A percentile compares a stretch with the other conserved stretches of the same genome.
Evolutionary conservation across 2,888 invertebrate genomes (phyloP).

Genomic region (Pseudococcus viburni): DNA sequence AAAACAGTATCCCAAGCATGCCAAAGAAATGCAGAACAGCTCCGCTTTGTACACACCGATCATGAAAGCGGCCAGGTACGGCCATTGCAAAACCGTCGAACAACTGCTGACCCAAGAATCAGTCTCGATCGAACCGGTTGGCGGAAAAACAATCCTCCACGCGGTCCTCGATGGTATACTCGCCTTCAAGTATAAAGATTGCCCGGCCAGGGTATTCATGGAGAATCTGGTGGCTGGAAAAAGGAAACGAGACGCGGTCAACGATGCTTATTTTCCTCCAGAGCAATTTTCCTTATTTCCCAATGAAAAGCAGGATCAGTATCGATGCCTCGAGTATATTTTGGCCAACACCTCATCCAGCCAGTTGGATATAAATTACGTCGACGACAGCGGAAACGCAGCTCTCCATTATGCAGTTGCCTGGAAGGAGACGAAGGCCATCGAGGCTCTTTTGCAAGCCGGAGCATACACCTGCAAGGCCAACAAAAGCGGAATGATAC

Average conservation of each 20-base stretch:
- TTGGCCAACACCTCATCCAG: constrained; percentile 72
- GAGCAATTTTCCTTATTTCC: constrained; percentile 68
- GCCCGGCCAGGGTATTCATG: background rate
- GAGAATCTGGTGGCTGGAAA: background rate
- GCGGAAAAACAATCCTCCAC: constrained; percentile 70
- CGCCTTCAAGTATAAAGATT: background rate
- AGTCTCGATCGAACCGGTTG: constrained; percentile 69
- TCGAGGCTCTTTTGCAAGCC: constrained; percentile 74
- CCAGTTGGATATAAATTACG: constrained; percentile 77
- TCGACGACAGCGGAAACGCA: constrained; percentile 78
- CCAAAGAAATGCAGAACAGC: constrained; percentile 68
- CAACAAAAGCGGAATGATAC: constrained; percentile 77
- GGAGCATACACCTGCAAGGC: constrained; percentile 83
- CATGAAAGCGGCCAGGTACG: constrained; percentile 69
- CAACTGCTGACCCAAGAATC: constrained; percentile 72
- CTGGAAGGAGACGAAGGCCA: background rate
- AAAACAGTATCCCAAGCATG: background rate
- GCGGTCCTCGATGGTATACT: constrained; percentile 52
- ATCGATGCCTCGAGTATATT: constrained; percentile 77
- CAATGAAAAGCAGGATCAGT: constrained; percentile 72
- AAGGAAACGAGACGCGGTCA: background rate
- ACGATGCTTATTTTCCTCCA: background rate
- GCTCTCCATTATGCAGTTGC: constrained; percentile 81
- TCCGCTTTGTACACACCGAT: constrained; percentile 69
- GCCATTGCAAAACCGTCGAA: constrained; percentile 69